Percentiles rank a stretch among this genome's conserved stretches.
phyloP scores from a whole-genome alignment of 1,140 invertebrate species.

The Ganaspis sp. region DNA sequence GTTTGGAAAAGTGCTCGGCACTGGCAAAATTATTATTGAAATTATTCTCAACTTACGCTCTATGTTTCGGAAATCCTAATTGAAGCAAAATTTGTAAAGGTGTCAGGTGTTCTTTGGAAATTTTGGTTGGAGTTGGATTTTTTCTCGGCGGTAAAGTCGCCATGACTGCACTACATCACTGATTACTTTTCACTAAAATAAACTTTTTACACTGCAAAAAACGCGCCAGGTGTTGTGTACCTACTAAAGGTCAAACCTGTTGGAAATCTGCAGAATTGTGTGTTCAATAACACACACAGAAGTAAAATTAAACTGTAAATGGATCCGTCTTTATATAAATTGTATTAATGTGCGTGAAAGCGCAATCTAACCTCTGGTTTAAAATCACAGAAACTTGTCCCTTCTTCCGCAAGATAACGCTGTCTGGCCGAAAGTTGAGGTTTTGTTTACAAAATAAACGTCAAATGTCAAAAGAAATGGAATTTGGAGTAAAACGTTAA shows the following conservation, averaged over 20 bases:
- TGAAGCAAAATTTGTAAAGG: conserved; percentile 88
- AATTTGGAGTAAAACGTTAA: no score
- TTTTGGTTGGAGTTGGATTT: conserved; percentile 82
- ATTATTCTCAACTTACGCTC: conserved; percentile 82
- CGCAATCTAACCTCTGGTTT: background rate
- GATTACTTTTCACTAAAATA: background rate
- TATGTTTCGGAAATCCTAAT: conserved; percentile 90
- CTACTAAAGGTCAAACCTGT: background rate
- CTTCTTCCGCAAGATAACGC: background rate
- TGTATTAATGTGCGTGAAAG: conserved; percentile 6
- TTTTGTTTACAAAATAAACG: background rate
- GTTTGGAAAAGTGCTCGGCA: background rate
- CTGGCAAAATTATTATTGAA: conserved; percentile 31
- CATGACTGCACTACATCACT: conserved; percentile 71
- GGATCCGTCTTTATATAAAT: background rate
- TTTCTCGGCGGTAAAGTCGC: conserved; percentile 82
- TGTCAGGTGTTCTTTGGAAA: conserved; percentile 84
- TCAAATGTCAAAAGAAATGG: background rate
- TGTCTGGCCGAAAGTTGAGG: background rate
- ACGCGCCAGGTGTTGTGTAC: background rate
- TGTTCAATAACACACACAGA: background rate
- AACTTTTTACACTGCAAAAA: background rate
- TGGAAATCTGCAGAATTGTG: background rate
- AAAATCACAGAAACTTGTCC: background rate
- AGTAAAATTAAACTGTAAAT: background rate